Base-by-base conservation (phyloP, 2,888 invertebrate genomes). In the Conchocele bisecta region DNA sequence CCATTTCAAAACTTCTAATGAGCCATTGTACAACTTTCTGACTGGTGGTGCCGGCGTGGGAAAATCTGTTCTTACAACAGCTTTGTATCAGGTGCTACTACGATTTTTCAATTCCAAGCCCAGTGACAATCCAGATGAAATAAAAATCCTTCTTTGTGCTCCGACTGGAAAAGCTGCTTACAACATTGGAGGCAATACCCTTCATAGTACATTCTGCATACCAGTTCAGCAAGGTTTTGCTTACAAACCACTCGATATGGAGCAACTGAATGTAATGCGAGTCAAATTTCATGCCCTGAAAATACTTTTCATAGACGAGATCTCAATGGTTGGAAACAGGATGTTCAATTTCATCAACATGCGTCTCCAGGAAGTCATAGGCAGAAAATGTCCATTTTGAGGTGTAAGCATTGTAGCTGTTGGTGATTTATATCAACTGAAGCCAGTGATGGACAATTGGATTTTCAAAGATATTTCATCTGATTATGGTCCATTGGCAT, bases 281-380 rank as follows among this genome's bases (percentile, higher is more conserved):
- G 24, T 31, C 0, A 63, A 66, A 35, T 72, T 50, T 26, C 29
- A 39, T 29, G 22, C 48, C 22, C 39, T 82, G 15, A 67, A 67
- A 44, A 51, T 81, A 22, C 26, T 80, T 15, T 64, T 82, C 11
- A 78, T 80, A 44, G 80, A 82, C 75, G 80, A 81, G 53, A 72
- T 79, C 5, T 78, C 75, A n/a, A 80, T 82, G 82, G 79, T 82
- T 41, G 79, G 80, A 13, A 54, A 57, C 11, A 48, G 50, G 6
- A 80, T 75, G 75, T 60, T 79, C 11, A 65, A 76, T 41, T 75
- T 65, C 51, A 65, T 79, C 0, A 66, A 79, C 66, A 29, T 63
- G 17, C 20, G 81, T 6, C 35, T 80, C 1, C 72, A 82, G 50
- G 70, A 81, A 70, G 57, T 81, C 3, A 73, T 22, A 20, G 75